Evolutionary conservation across 2,113 vertebrate genomes (phyloP), one percentile per base, ranked within the genome.

Genomic region (Odocoileus hemionus): DNA sequence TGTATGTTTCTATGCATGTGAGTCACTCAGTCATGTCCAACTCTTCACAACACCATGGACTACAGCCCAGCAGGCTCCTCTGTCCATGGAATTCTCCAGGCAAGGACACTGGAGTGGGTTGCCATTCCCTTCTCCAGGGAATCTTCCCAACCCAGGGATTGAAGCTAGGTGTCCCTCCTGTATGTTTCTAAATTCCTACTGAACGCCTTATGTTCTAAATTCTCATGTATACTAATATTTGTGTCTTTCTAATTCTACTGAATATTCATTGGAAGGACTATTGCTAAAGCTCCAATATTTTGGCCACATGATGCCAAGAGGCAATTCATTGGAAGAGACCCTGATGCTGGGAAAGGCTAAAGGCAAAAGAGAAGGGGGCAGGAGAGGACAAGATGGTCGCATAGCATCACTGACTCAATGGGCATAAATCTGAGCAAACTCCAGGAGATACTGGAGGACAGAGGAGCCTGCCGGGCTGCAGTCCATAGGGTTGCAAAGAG

Each of bases 71-170:
- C n/a, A 70, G n/a, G 10, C n/a, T 70, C n/a, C 67, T 39, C n/a
- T 39, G n/a, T 70, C 67, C n/a, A 39, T 39, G n/a, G 19, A 39
- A 39, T 70, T 36, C n/a, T 70, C 67, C 19, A 70, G 67, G n/a
- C n/a, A 39, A 39, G n/a, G 23, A 70, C 36, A 39, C n/a, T 39
- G n/a, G 67, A 70, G 5, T 39, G 21, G n/a, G 67, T 70, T 23
- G 67, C n/a, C 67, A 39, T 70, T 70, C n/a, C 19, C 67, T 70
- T 70, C n/a, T 39, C n/a, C 67, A 39, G 19, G 19, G 67, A 39
- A 70, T 70, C 19, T 12, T 70, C 67, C 67, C 0, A 2, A 39
- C 5, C n/a, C 67, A 70, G n/a, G 2, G n/a, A 70, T 70, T 0
- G 2, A 70, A 23, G 10, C 19, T 39, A 19, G n/a, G 21, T 70